Base-by-base conservation (phyloP, 64 coral and sea anemone genomes). In the Exaiptasia diaphana region DNA sequence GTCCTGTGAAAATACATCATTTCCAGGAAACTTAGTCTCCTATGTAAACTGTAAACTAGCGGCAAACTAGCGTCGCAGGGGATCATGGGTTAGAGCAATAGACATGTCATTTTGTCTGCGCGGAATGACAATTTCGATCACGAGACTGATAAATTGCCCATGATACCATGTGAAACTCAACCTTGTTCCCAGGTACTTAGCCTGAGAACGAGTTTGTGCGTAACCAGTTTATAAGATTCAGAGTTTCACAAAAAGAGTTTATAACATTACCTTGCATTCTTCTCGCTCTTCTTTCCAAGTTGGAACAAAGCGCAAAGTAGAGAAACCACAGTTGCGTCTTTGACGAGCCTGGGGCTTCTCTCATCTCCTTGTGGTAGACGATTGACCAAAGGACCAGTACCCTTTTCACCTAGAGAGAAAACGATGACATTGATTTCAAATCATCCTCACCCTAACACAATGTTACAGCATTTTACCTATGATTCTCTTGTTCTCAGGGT, bases 221-320 rank as follows among this genome's bases (percentile, higher is more conserved):
- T n/a, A n/a, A n/a, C n/a, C n/a, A n/a, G n/a, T n/a, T 46, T 7
- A 46, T 46, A 8, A 46, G 6, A 8, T 46, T 46, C 43, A 46
- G 6, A 46, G 43, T 46, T 46, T 46, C 43, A 46, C 43, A 15
- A 46, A n/a, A n/a, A n/a, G n/a, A n/a, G n/a, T n/a, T n/a, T n/a
- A n/a, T n/a, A n/a, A n/a, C n/a, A 46, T 71, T 13, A 95, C 91
- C 78, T 95, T 24, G 79, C 57, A 40, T 95, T 95, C 50, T 95
- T 95, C 53, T 95, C 91, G 34, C 64, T 95, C 71, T 81, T 76
- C 29, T 89, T 83, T 6, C 79, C 67, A 20, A 95, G 86, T 63
- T 95, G 91, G 58, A 77, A 95, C 27, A 95, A 71, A 10, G 91
- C 79, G 63, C 86, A 89, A 46, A 95, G 58, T 68, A 95, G 72